phyloP scores from a whole-genome alignment of 2,888 invertebrate species.

The Tetramorium bicarinatum region DNA sequence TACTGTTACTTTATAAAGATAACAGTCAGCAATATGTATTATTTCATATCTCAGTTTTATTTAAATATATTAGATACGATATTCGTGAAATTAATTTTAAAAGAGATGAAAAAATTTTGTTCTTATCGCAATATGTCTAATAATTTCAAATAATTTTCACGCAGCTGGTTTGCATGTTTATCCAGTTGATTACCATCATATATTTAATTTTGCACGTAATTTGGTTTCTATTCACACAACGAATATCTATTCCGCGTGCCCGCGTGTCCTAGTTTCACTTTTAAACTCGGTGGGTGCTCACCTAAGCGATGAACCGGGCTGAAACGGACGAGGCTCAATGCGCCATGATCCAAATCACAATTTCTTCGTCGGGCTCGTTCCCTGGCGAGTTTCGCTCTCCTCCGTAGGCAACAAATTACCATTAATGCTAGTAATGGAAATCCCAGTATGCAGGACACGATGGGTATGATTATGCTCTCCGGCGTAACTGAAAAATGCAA shows the following conservation, averaged over 20 bases:
- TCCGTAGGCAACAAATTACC: constrained; percentile 94
- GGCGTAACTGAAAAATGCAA: constrained; percentile 90
- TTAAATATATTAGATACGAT: neutral
- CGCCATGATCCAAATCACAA: constrained; percentile 94
- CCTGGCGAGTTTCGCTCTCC: constrained; percentile 94
- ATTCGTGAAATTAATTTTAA: neutral
- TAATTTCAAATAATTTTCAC: neutral
- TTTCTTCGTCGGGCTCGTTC: constrained; percentile 94
- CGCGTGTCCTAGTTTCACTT: constrained; percentile 46
- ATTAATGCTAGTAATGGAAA: constrained; percentile 95
- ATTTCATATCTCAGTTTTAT: neutral
- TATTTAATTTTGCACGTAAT: constrained; percentile 52
- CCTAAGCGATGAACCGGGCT: constrained; percentile 91
- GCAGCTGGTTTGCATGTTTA: neutral
- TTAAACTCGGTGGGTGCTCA: constrained; percentile 81
- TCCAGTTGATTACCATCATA: constrained; percentile 16
- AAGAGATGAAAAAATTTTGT: neutral
- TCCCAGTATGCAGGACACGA: constrained; percentile 95
- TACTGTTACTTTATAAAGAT: neutral
- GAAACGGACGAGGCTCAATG: constrained; percentile 93
- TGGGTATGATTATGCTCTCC: constrained; percentile 95
- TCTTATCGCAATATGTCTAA: neutral
- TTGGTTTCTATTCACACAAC: constrained; percentile 20
- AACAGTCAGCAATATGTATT: neutral
- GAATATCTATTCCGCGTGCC: constrained; percentile 44